phyloP scores from a whole-genome alignment of 2,888 invertebrate genomes.

The Petrolisthes cinctipes region DNA sequence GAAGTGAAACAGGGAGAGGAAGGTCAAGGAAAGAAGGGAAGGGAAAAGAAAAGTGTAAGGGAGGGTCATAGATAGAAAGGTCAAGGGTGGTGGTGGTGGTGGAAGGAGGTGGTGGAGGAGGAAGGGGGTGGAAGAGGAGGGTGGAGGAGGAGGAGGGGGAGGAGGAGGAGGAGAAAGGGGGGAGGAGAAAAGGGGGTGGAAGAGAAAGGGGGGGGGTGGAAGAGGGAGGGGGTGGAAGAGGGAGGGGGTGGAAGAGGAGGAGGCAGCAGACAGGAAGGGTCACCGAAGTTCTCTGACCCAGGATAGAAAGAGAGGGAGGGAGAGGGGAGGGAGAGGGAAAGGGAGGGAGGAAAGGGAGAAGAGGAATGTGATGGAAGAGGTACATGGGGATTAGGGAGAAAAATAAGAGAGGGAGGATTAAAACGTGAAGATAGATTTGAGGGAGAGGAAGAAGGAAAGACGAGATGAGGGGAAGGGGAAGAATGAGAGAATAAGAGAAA shows the following conservation, averaged over 20 bases:
- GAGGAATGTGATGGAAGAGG: background rate
- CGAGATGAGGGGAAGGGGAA: background rate
- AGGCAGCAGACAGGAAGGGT: no score
- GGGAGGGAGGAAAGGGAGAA: background rate
- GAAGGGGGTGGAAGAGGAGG: no score
- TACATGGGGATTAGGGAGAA: background rate
- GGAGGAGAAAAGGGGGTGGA: no score
- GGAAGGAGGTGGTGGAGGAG: no score
- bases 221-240: no score
- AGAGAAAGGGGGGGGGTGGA: no score
- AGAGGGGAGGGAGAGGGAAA: background rate
- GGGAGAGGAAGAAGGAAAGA: background rate
- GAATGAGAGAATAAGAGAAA: background rate
- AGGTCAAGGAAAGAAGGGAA: background rate
- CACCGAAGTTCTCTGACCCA: no score
- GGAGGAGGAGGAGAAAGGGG: no score
- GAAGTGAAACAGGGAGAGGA: background rate
- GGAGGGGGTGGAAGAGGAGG: no score
- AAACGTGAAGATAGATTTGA: background rate
- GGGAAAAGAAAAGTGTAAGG: background rate
- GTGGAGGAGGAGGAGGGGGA: no score
- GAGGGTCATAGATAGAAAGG: background rate
- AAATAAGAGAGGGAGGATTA: background rate
- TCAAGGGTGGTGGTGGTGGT: background rate
- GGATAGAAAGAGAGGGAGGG: background rate